A percentile compares a stretch with the other conserved stretches of the same genome.
Conservation (phyloP, 2,797 vertebrate species). For the Macrochelys suwanniensis region DNA sequence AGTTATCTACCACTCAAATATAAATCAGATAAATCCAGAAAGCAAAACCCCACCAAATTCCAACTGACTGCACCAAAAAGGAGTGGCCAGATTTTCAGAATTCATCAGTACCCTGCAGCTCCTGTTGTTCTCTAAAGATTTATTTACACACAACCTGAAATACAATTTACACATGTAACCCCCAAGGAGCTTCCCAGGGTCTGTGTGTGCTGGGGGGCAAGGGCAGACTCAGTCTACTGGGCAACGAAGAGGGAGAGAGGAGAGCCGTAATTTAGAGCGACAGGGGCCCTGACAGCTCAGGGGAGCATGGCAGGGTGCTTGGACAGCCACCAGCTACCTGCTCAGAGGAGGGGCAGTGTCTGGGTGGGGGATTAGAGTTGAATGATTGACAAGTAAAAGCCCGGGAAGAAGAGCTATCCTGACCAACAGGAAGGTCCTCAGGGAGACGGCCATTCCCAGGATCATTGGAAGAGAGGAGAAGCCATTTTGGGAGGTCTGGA, state of each 20-base stretch:
- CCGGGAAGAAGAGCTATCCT: neutral
- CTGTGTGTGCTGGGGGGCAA: neutral
- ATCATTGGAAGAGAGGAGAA: neutral
- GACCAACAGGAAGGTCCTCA: neutral
- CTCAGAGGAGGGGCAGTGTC: neutral
- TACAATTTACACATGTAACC: neutral
- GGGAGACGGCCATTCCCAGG: neutral
- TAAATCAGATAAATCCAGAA: conserved; percentile 4
- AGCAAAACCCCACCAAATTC: neutral
- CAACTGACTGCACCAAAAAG: neutral
- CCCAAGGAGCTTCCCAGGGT: neutral
- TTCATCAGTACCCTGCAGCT: neutral
- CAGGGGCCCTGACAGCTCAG: neutral
- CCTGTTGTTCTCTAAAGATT: neutral
- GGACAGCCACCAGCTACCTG: too few relatives aligned
- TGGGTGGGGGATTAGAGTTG: neutral
- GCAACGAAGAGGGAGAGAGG: neutral
- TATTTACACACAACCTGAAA: neutral
- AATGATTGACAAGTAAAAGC: neutral
- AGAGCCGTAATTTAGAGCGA: neutral
- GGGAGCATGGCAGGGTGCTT: neutral
- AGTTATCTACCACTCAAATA: neutral
- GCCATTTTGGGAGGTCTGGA: too few relatives aligned
- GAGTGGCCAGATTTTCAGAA: neutral
- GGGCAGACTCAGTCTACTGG: neutral